Percentiles rank a stretch among this genome's conserved stretches.
These are phyloP conservation scores for Leucopsar rothschildi DNA, from an alignment of 2,113 vertebrate genomes.

Conservation along the genomic window DNA sequence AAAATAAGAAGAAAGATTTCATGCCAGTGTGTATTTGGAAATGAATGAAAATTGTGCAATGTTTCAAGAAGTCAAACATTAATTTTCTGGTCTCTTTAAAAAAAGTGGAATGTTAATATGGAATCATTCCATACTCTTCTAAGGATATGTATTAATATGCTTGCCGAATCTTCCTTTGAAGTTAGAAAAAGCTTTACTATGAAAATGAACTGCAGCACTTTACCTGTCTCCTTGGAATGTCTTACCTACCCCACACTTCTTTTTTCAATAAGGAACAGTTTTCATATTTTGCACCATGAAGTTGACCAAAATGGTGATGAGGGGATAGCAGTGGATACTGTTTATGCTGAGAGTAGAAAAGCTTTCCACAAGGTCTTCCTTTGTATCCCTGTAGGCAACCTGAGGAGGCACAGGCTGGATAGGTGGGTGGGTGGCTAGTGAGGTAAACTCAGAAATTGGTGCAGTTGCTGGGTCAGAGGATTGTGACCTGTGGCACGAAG, in stretches of 20 bases:
- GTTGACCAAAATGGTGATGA: not conserved
- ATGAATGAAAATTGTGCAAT: not conserved
- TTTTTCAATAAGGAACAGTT: not conserved
- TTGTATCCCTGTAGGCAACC: not conserved
- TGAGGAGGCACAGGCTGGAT: not conserved
- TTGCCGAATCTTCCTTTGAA: not conserved
- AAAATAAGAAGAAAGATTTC: not conserved
- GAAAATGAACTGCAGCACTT: not conserved
- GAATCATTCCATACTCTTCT: not conserved
- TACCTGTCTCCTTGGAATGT: not conserved
- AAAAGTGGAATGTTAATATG: not conserved
- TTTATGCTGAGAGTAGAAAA: not conserved
- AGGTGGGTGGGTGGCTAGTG: too few relatives aligned
- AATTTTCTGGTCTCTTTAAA: not conserved
- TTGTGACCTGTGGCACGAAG: not conserved
- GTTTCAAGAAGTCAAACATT: not conserved
- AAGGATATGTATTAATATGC: not conserved
- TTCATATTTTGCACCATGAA: not conserved
- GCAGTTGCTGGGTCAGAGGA: not conserved
- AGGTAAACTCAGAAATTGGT: fast-evolving
- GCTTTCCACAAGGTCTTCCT: not conserved
- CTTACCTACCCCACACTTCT: not conserved
- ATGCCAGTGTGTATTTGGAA: not conserved
- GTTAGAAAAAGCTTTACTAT: not conserved
- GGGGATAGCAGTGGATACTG: not conserved